Evolutionary conservation across 2,888 invertebrate species (phyloP), one percentile per base, ranked within the genome.

Genomic region (Octonoba sinensis): DNA sequence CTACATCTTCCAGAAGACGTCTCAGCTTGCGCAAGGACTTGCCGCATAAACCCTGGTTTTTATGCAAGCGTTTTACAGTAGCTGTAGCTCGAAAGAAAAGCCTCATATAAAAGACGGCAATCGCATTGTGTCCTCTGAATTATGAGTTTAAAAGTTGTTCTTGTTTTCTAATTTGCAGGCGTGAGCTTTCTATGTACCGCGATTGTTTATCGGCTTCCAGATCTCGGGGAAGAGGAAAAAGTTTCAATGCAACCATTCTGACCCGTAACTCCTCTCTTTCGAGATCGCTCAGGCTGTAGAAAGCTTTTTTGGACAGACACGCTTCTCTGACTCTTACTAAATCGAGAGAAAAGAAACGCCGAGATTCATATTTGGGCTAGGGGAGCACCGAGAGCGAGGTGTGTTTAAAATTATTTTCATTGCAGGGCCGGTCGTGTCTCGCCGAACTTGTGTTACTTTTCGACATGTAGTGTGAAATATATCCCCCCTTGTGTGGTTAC

Each of bases 121-220:
- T 20, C 60, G 3, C 47, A 77, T 77, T 77, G 77, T 70, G 57
- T 18, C n/a, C 54, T 8, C 47, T 77, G 77, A 77, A 57, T 77
- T 64, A 77, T 57, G 64, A 44, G 60, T 51, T 64, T 62, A 62
- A 54, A 24, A 46, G 24, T 51, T 54, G 44, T 47, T 18, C 27
- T 66, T 66, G 27, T 51, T 66, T 66, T 51, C 60, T 59, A 56
- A 69, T 69, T 67, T 69, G 67, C 51, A 60, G n/a, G 65, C 18
- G 47, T 49, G 20, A 36, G 51, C 36, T 36, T 36, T 66, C 51
- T 54, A 46, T 36, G 16, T 69, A 69, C 46, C 69, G 69, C 56
- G 46, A 69, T 44, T 69, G 44, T 57, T 66, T 66, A 66, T 51
- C 64, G 46, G 3, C 20, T 16, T 20, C 11, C 20, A 24, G 64